Evolutionary conservation across 2,888 invertebrate genomes (phyloP), one percentile per base, ranked within the genome.

Genomic region (Nephrotoma appendiculata): DNA sequence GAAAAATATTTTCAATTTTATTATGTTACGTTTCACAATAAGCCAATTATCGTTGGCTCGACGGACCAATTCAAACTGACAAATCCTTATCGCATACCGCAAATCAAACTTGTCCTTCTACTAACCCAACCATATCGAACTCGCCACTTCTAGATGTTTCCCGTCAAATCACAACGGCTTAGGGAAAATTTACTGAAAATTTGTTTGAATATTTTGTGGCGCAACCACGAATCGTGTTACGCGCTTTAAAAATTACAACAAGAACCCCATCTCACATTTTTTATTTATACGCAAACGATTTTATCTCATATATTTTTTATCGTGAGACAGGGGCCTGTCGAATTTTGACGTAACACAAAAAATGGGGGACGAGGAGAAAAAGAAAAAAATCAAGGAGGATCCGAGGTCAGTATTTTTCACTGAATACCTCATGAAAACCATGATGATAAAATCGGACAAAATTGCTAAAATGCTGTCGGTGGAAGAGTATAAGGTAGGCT

Each of bases 391-490:
- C 15, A 93, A 93, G 1, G 92, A 93, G 45, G 97, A 97, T 91
- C 91, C 92, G 85, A 93, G 97, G 31, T 92, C 96, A 85, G 95
- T 96, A 88, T 97, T 96, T 90, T 92, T 98, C 85, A 93, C 94
- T 84, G 95, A 95, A 89, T 96, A 95, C 90, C 90, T 96, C 52
- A 90, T 94, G 11, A 94, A 93, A 89, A 92, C 95, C 0, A 93
- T 96, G 88, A 95, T 95, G 90, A 91, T 96, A 87, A 97, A 97
- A 91, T 91, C 93, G 86, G 98, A 97, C 87, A 96, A 95, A 93
- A 98, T 97, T 96, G 90, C 92, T 41, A 97, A 96, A 91, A 95
- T 97, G 93, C 94, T 96, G 86, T 91, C 92, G 6, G 92, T 91
- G 84, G 94, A 95, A 45, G 96, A 96, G 88, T 94, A 94, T 87